These are phyloP conservation scores for Neodon shergylaensis DNA, from an alignment of 2,113 vertebrate genomes.

Conservation along the genomic window DNA sequence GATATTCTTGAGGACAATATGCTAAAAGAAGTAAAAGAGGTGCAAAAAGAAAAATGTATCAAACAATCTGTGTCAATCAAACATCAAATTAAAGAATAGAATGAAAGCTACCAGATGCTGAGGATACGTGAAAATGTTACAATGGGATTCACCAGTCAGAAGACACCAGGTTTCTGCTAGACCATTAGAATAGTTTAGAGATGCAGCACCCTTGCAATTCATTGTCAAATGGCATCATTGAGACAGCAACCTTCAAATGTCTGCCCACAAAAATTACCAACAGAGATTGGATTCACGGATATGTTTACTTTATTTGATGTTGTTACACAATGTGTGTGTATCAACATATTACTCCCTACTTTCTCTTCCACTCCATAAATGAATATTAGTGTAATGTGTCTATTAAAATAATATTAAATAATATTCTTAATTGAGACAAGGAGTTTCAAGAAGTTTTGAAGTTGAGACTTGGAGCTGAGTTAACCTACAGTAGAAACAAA, in stretches of 20 bases:
- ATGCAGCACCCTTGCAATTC: not conserved
- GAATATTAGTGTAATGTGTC: not conserved
- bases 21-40: not conserved
- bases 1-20: not conserved
- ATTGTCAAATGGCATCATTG: not conserved
- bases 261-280: not conserved
- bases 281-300: not conserved
- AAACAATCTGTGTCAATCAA: not conserved
- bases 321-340: not conserved
- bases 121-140: not conserved
- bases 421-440: not conserved
- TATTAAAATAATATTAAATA: not conserved
- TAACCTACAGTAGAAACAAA: not conserved
- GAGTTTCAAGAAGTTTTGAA: not conserved
- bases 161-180: not conserved
- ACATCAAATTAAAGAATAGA: not conserved
- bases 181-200: too few species aligned
- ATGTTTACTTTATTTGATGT: not conserved
- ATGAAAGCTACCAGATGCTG: not conserved
- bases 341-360: not conserved
- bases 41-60: not conserved
- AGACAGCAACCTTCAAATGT: not conserved
- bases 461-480: not conserved
- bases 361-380: not conserved
- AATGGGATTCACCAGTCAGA: not conserved